Base-by-base conservation (phyloP, 2,797 vertebrate genomes). In the Xerus rutilus region DNA sequence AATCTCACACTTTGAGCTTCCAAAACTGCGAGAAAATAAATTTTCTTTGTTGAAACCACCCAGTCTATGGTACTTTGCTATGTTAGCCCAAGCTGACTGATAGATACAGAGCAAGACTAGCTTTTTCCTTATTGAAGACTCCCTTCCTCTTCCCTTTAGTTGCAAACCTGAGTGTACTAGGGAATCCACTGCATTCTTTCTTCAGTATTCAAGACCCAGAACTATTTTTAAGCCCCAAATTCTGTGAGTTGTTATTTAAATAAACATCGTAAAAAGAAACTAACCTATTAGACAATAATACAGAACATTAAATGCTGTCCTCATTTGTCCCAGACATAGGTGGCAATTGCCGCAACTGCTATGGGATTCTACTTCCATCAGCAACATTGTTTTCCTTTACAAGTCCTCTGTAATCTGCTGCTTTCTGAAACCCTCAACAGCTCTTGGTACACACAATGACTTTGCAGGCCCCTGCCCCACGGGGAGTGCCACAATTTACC, bases 301-400 rank as follows among this genome's bases (percentile, higher is more conserved):
- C 69, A 47, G 72, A 90, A 72, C 13, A 52, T 57, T 93, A 81
- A 95, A 94, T 87, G 52, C 13, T 78, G 65, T 79, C 82, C 64
- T 57, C 84, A 74, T 91, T 92, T 82, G 47, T 93, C 52, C 73
- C 92, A 83, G 47, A 97, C 95, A 49, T 49, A 86, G 78, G 49
- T 62, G 45, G 30, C 92, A 86, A 69, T 72, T 89, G 72, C 83
- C 73, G 35, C 64, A 78, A 89, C 43, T 70, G 54, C 70, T 85
- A 43, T 73, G 62, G 59, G 67, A 74, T 25, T 82, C 85, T 93
- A n/a, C 39, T 72, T 96, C 73, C 78, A 81, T 76, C 81, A 93
- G 54, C 76, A 87, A 28, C 62, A 30, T 13, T 45, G 54, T 70
- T 96, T 86, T 77, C 62, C 54, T 92, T 74, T 32, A n/a, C 43